Conservation (phyloP, 2,797 vertebrate species). For the Myotis pilosus region DNA sequence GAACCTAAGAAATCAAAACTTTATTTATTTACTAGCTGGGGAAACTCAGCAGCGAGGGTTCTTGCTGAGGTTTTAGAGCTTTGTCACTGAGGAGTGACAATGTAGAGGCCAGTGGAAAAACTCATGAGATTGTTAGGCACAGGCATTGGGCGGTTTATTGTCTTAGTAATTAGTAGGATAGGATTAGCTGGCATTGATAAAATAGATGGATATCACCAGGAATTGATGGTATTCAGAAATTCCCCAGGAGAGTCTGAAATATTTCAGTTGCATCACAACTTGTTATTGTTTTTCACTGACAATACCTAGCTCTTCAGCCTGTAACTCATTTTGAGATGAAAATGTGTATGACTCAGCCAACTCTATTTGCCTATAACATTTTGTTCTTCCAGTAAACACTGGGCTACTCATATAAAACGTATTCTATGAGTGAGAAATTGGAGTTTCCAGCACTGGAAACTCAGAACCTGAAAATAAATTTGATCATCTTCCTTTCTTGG, state of each 20-base stretch:
- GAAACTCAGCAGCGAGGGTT: neutral
- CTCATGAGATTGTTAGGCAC: neutral
- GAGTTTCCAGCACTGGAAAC: conserved; percentile 40
- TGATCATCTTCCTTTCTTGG: neutral
- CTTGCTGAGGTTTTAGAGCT: neutral
- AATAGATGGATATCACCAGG: neutral
- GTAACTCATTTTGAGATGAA: conserved; percentile 44
- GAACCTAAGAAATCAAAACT: conserved; percentile 6
- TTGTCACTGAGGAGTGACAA: neutral
- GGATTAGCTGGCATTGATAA: neutral
- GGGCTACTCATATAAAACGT: neutral
- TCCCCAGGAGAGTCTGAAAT: neutral
- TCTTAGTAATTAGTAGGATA: conserved; percentile 2
- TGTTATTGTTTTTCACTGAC: conserved; percentile 41
- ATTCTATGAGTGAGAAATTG: neutral
- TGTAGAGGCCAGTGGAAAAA: conserved; percentile 13
- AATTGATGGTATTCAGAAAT: neutral
- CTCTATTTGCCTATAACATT: conserved; percentile 1
- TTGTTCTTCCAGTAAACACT: conserved; percentile 36
- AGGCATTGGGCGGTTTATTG: neutral
- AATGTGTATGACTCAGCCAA: neutral
- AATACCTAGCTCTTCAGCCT: neutral
- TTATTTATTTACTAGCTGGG: conserved; percentile 1
- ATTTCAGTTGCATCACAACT: neutral
- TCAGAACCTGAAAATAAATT: conserved; percentile 30